phyloP scores from a whole-genome alignment of 1,140 invertebrate species.

The Drosophila pseudoananassae region DNA sequence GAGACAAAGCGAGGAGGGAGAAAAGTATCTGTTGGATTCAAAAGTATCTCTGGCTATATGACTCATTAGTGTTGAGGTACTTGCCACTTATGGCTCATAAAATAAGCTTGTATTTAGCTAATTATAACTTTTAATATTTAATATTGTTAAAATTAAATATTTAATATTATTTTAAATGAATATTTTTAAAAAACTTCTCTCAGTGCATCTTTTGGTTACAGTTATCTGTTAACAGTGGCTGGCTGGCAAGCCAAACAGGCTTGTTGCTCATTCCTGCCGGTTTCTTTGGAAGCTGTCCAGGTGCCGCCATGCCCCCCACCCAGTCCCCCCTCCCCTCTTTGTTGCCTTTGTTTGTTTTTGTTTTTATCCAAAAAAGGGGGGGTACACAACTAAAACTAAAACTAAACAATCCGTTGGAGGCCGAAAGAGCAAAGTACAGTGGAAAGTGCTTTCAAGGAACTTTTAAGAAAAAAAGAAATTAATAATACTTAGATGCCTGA shows the following conservation, averaged over 20 bases:
- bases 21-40: constrained; percentile 24
- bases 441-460: no score
- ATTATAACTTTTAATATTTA: no score
- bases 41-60: constrained; percentile 41
- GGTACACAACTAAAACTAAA: constrained; percentile 52
- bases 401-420: constrained; percentile 66
- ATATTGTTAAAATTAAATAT: no score
- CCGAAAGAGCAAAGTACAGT: constrained; percentile 9
- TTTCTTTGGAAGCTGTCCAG: constrained; percentile 48
- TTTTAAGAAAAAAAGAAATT: no score
- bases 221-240: constrained; percentile 56
- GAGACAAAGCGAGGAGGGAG: constrained; percentile 1
- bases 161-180: neutral
- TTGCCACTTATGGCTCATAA: constrained; percentile 15
- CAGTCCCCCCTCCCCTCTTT: neutral
- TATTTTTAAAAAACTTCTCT: neutral
- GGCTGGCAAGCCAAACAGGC: constrained; percentile 37
- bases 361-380: constrained; percentile 62
- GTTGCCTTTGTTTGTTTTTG: constrained; percentile 49
- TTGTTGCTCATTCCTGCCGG: constrained; percentile 26
- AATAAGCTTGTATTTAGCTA: no score
- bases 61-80: constrained; percentile 75
- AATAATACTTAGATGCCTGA: no score
- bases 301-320: constrained; percentile 28
- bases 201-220: constrained; percentile 56